Percentiles rank a stretch among this genome's conserved stretches.
Conservation (phyloP, 2,888 invertebrate genomes). For the Campoplex nolae region DNA sequence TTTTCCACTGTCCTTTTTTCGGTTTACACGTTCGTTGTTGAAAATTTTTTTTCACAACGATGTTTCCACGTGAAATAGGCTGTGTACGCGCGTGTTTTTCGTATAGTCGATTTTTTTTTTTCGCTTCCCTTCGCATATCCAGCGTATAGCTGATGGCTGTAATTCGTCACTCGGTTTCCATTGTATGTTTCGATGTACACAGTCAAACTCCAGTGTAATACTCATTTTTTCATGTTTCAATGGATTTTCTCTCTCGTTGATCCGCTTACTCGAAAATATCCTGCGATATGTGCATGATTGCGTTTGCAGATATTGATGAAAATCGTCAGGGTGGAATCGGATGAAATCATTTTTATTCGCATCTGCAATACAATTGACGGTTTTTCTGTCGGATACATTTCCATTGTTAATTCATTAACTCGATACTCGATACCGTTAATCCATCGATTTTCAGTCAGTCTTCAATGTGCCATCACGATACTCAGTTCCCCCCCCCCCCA, state of each 20-base stretch:
- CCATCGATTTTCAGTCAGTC: no score
- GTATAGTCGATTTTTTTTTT: not conserved
- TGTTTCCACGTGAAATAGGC: not conserved
- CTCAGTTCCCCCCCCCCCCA: no score
- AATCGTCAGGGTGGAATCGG: conserved; percentile 47
- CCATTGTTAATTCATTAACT: not conserved
- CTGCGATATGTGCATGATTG: conserved; percentile 14
- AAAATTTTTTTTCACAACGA: not conserved
- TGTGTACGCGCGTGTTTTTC: not conserved
- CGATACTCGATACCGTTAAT: no score
- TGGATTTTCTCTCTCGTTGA: conserved; percentile 45
- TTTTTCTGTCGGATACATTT: not conserved
- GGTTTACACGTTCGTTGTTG: not conserved
- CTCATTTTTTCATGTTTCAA: conserved; percentile 59
- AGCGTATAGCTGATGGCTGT: conserved; percentile 26
- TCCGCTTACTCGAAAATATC: conserved; percentile 49
- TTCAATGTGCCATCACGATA: no score
- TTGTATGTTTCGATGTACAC: conserved; percentile 37
- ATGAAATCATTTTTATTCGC: conserved; percentile 25
- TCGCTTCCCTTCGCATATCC: conserved; percentile 11
- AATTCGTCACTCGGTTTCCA: conserved; percentile 52
- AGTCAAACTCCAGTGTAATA: conserved; percentile 19
- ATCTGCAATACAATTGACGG: not conserved
- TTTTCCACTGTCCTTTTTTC: no score
- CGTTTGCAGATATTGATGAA: conserved; percentile 36